A percentile compares a stretch with the other conserved stretches of the same genome.
Conservation (phyloP, 2,888 invertebrate genomes). For the Cheilosia pagana region DNA sequence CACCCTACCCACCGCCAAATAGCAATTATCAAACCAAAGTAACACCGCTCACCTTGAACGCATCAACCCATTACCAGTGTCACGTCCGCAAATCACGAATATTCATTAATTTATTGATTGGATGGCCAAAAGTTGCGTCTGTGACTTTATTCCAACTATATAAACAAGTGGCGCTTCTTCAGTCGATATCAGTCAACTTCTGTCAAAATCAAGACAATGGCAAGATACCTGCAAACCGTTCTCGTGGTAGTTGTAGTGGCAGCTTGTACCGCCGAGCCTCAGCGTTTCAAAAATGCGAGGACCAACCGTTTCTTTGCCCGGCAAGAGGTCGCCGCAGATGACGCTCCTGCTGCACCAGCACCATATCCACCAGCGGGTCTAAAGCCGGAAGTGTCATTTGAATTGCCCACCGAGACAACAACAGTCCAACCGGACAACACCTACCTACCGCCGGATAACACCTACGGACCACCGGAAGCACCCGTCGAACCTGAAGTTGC, state of each 20-base stretch:
- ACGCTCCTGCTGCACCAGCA: slow-evolving; percentile 29
- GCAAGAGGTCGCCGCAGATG: slow-evolving; percentile 50
- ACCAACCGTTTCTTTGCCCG: slow-evolving; percentile 49
- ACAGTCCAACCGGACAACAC: slow-evolving; percentile 56
- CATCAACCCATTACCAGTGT: not conserved
- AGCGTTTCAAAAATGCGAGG: slow-evolving; percentile 18
- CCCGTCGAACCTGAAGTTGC: slow-evolving; percentile 30
- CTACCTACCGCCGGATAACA: slow-evolving; percentile 58
- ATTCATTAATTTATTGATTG: not conserved
- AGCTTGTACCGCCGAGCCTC: slow-evolving; percentile 45
- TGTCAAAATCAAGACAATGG: slow-evolving; percentile 31
- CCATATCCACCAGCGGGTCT: slow-evolving; percentile 66
- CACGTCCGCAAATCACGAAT: slow-evolving; percentile 2
- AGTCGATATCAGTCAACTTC: slow-evolving; percentile 52
- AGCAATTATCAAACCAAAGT: not conserved
- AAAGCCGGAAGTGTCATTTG: slow-evolving; percentile 55
- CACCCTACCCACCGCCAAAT: not conserved
- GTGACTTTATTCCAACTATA: slow-evolving; percentile 42
- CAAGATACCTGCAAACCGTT: slow-evolving; percentile 39
- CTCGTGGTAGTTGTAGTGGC: slow-evolving; percentile 17
- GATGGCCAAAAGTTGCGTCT: not conserved
- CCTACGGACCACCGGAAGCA: slow-evolving; percentile 59
- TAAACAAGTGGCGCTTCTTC: slow-evolving; percentile 43
- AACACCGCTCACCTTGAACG: not conserved
- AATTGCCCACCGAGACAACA: slow-evolving; percentile 55